Evolutionary conservation across 2,888 invertebrate genomes (phyloP).

Genomic region (Napeogenes sylphis): DNA sequence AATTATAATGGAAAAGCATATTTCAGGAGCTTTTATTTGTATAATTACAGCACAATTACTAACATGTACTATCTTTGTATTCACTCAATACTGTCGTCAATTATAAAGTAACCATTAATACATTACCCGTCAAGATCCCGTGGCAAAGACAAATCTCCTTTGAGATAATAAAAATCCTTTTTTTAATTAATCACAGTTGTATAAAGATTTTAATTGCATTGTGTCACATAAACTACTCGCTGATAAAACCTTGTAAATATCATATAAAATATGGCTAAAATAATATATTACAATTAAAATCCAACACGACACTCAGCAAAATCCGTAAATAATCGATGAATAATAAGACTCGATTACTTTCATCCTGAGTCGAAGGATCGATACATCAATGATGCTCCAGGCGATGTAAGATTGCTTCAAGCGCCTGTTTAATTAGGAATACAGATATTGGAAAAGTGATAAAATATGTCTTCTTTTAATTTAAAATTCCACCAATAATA

Average conservation of each 20-base stretch:
- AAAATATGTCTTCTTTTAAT: too few relatives aligned
- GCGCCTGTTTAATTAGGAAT: too few relatives aligned
- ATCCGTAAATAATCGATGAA: slow-evolving; percentile 6
- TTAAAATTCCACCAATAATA: neutral
- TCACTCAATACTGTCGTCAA: slow-evolving; percentile 3
- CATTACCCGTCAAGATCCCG: neutral
- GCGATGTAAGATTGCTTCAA: too few relatives aligned
- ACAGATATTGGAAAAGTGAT: too few relatives aligned
- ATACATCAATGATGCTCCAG: neutral
- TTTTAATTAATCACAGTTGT: too few relatives aligned
- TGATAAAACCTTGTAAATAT: too few relatives aligned
- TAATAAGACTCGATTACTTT: slow-evolving; percentile 10
- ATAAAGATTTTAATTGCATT: too few relatives aligned
- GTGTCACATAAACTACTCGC: too few relatives aligned
- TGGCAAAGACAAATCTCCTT: neutral
- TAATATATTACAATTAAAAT: neutral
- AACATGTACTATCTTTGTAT: neutral
- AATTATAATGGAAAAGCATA: too few relatives aligned
- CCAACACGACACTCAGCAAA: neutral
- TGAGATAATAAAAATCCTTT: neutral
- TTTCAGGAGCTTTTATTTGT: too few relatives aligned
- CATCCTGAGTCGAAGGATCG: slow-evolving; percentile 1
- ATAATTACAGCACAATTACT: too few relatives aligned
- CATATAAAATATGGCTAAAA: too few relatives aligned
- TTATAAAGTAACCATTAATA: slow-evolving; percentile 17